A percentile compares a stretch with the other conserved stretches of the same genome.
These are phyloP conservation scores for Babyrousa celebensis DNA, from an alignment of 2,797 vertebrate genomes.

Conservation along the genomic window DNA sequence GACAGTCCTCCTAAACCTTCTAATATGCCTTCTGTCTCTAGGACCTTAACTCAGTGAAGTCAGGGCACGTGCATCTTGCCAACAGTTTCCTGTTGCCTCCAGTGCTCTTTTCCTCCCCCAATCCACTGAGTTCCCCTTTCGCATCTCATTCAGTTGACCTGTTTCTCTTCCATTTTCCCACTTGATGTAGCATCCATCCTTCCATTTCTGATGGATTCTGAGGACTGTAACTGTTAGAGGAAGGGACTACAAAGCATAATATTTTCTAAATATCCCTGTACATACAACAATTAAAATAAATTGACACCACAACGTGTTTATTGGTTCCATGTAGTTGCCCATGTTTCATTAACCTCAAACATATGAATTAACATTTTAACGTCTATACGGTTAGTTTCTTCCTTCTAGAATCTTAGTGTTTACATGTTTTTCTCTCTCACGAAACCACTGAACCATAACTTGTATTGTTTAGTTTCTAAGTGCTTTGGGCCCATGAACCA, in stretches of 20 bases:
- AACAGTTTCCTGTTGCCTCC: neutral
- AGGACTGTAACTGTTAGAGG: neutral
- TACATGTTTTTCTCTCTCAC: constrained; percentile 20
- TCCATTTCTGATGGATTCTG: neutral
- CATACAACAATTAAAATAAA: neutral
- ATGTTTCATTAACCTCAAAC: constrained; percentile 4
- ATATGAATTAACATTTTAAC: constrained; percentile 11
- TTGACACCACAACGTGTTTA: neutral
- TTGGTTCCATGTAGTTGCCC: neutral
- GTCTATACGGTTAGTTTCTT: neutral
- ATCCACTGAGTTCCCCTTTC: neutral
- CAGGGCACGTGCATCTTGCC: neutral
- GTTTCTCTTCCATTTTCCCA: neutral
- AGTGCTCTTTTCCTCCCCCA: neutral
- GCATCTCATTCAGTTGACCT: neutral
- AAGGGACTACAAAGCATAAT: neutral
- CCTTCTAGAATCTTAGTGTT: constrained; percentile 47
- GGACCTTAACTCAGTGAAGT: neutral
- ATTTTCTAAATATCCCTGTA: neutral
- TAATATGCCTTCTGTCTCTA: neutral
- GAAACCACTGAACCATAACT: neutral
- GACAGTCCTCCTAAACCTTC: neutral
- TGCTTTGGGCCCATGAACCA: constrained; percentile 20
- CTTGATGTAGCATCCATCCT: neutral
- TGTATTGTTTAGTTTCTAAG: constrained; percentile 51